Conservation (phyloP, 2,797 vertebrate genomes). For the Phoeniculus purpureus region DNA sequence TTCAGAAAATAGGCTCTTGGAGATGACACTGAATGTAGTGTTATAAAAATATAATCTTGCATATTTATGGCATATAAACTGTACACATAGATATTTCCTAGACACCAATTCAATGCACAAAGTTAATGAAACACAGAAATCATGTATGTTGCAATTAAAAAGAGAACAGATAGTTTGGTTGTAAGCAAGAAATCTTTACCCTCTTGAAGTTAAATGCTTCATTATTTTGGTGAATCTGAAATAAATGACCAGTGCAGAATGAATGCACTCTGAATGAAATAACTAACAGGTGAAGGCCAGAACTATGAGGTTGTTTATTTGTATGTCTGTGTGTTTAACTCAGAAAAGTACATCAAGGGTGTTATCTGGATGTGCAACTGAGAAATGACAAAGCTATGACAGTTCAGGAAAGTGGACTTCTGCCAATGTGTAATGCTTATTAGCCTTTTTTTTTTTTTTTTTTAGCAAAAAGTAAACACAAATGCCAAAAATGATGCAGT, state of each 20-base stretch:
- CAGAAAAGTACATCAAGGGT: background rate
- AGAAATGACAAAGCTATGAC: background rate
- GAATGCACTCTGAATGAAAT: accelerated
- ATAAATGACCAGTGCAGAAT: background rate
- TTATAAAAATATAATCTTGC: background rate
- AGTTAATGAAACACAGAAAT: background rate
- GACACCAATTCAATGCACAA: background rate
- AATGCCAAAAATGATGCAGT: background rate
- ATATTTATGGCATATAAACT: background rate
- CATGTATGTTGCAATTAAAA: background rate
- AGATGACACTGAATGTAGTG: background rate
- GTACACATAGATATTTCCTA: background rate
- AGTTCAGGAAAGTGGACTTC: background rate
- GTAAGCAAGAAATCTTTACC: background rate
- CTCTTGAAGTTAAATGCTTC: background rate
- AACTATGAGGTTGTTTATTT: background rate
- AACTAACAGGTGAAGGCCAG: background rate
- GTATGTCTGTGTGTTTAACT: background rate
- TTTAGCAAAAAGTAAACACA: background rate
- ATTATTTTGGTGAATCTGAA: background rate
- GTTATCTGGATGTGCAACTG: background rate
- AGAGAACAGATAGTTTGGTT: background rate
- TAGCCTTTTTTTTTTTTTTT: background rate
- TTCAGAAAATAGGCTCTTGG: background rate
- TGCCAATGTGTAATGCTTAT: background rate